These are phyloP conservation scores for Corbicula japonica DNA, from an alignment of 2,888 invertebrate genomes.

Conservation along the genomic window DNA sequence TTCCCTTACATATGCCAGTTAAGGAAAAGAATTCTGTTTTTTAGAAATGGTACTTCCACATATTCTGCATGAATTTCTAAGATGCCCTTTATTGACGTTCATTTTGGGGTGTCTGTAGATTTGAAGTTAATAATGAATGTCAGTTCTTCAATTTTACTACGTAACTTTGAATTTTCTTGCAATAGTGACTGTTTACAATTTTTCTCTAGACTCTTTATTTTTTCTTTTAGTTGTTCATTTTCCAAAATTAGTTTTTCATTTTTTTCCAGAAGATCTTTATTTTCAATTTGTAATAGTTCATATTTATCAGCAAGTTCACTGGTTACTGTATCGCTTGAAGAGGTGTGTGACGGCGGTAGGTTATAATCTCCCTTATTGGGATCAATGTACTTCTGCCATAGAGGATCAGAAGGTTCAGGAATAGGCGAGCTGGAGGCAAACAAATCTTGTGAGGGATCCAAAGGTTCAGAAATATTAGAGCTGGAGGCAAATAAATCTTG, in stretches of 20 bases:
- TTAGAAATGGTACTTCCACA: conserved; percentile 11
- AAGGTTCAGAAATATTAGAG: too few species aligned
- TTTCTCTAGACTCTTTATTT: too few species aligned
- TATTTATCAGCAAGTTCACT: not conserved
- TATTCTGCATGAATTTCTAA: conserved; percentile 1
- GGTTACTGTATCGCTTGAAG: not conserved
- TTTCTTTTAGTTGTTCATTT: conserved; percentile 17
- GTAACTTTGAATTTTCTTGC: not conserved
- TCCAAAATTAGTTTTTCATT: too few species aligned
- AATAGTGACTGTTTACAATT: too few species aligned
- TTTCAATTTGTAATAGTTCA: conserved; percentile 10
- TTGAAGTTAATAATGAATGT: not conserved
- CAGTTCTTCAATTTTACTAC: conserved; percentile 4
- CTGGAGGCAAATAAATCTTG: too few species aligned
- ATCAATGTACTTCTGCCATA: not conserved
- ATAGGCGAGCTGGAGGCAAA: not conserved
- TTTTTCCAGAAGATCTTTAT: conserved; percentile 9
- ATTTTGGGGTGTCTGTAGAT: not conserved
- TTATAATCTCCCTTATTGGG: conserved; percentile 10
- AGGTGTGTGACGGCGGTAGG: not conserved
- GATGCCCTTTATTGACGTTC: conserved; percentile 11
- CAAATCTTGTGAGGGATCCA: too few species aligned
- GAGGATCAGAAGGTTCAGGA: not conserved
- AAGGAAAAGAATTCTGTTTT: conserved; percentile 3
- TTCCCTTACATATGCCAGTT: not conserved